Evolutionary conservation across 2,797 vertebrate genomes (phyloP).

Genomic region (Alosa sapidissima): DNA sequence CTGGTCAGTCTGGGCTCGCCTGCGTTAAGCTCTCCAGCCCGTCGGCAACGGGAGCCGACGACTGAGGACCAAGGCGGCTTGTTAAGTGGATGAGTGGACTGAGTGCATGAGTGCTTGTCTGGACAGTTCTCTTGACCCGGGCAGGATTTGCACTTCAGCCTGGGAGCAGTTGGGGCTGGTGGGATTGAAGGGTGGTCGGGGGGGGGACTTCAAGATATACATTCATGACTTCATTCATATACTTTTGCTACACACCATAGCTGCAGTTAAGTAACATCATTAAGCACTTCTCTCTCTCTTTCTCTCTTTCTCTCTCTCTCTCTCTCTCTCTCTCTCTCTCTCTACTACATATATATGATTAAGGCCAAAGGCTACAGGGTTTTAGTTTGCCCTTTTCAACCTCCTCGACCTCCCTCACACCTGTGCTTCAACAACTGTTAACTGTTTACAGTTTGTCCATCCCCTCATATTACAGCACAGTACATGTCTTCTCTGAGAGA

Average conservation of each 20-base stretch:
- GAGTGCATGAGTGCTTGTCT: neutral
- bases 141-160: neutral
- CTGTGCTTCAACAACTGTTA: constrained; percentile 13
- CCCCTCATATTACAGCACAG: neutral
- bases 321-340: too few species aligned
- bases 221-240: neutral
- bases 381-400: neutral
- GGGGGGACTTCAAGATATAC: constrained; percentile 18
- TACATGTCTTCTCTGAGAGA: neutral
- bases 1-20: neutral
- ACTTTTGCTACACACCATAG: neutral
- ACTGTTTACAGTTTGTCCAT: constrained; percentile 7
- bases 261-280: neutral
- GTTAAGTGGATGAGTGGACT: neutral
- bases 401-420: neutral
- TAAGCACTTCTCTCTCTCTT: too few species aligned
- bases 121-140: neutral
- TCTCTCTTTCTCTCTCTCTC: too few species aligned
- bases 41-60: neutral
- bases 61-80: neutral
- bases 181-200: constrained; percentile 38
- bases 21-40: neutral
- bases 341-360: too few species aligned
- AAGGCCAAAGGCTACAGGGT: neutral
- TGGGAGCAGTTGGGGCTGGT: constrained; percentile 31